Evolutionary conservation across 2,113 vertebrate genomes (phyloP).

Genomic region (Prinia subflava): DNA sequence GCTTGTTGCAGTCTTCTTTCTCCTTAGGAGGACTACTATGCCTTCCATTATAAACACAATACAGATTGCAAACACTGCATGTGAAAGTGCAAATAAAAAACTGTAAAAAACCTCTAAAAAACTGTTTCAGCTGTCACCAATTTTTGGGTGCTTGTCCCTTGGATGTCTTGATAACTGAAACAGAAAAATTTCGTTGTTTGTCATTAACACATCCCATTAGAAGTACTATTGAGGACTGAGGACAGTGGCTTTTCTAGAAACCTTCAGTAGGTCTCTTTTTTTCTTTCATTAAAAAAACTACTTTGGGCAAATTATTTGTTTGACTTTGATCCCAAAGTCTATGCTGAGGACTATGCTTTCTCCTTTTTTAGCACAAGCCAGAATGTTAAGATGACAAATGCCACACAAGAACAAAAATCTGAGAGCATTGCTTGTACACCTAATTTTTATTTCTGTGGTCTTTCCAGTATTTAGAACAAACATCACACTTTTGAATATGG

Average conservation of each 20-base stretch:
- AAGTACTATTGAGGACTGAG: background rate
- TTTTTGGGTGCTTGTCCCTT: background rate
- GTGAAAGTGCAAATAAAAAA: background rate
- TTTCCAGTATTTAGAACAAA: background rate
- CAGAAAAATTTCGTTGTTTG: background rate
- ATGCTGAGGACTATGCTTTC: background rate
- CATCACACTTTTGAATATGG: background rate
- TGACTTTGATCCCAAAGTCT: background rate
- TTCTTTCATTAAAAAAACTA: background rate
- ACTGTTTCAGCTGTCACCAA: background rate
- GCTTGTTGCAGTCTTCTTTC: background rate
- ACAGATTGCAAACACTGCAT: background rate
- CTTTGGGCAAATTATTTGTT: background rate
- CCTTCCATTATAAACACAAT: background rate
- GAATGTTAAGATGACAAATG: background rate
- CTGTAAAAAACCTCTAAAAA: background rate
- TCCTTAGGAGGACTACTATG: background rate
- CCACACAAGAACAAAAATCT: background rate
- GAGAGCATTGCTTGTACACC: accelerated
- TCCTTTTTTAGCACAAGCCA: background rate
- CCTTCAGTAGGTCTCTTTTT: background rate
- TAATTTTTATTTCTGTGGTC: background rate
- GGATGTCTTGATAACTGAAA: background rate
- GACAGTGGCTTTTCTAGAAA: background rate
- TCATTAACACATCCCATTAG: background rate